phyloP scores from a whole-genome alignment of 2,113 vertebrate genomes.

The Thymallus thymallus region DNA sequence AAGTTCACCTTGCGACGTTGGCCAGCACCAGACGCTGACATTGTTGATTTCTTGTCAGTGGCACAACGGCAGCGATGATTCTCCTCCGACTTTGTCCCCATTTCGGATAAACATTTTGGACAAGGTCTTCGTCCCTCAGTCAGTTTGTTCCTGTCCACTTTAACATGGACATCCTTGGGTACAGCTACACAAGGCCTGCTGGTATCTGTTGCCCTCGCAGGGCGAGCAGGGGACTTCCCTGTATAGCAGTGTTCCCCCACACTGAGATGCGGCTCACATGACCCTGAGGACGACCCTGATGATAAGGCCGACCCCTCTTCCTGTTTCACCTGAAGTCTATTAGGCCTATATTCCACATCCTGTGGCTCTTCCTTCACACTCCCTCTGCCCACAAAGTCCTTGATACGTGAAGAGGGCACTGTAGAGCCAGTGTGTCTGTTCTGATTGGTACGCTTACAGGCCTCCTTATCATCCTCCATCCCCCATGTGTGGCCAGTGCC shows the following conservation, averaged over 20 bases:
- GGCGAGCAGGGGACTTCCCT: conserved; percentile 70
- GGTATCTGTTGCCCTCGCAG: conserved; percentile 47
- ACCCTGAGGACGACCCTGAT: conserved; percentile 37
- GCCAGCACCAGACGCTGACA: conserved; percentile 23
- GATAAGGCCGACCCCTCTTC: conserved; percentile 22
- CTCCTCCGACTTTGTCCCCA: conserved; percentile 22
- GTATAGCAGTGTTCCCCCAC: conserved; percentile 67
- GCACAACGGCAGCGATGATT: conserved; percentile 22
- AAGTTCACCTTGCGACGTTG: conserved; percentile 44
- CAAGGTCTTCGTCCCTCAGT: conserved; percentile 41
- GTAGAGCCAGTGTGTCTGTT: conserved; percentile 24
- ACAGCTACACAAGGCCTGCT: conserved; percentile 47
- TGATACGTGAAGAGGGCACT: conserved; percentile 5
- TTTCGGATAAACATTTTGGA: conserved; percentile 41
- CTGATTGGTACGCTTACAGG: conserved; percentile 42
- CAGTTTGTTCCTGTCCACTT: conserved; percentile 62
- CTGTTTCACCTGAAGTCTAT: conserved; percentile 32
- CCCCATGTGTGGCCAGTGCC: neutral
- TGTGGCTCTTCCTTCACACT: conserved; percentile 37
- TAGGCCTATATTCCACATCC: conserved; percentile 32
- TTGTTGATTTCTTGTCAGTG: neutral
- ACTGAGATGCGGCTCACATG: conserved; percentile 54
- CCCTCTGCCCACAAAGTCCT: conserved; percentile 12
- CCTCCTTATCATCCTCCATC: conserved; percentile 35
- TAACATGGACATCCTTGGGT: conserved; percentile 60